A percentile compares a stretch with the other conserved stretches of the same genome.
Evolutionary conservation across 1,140 invertebrate genomes (phyloP).

Genomic region (Leptinotarsa defecta): DNA sequence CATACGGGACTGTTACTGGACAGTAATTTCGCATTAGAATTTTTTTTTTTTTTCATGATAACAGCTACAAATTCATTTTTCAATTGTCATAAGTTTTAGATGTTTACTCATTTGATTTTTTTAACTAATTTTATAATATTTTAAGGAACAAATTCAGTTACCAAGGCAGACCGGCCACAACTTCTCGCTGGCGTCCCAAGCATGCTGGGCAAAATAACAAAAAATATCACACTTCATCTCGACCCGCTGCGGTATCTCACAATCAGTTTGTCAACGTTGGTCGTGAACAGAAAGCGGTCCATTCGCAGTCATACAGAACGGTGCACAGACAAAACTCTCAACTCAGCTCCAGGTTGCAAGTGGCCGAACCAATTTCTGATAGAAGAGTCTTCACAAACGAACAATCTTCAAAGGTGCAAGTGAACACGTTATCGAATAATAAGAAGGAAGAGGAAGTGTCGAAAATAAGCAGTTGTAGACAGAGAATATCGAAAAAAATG

Average conservation of each 20-base stretch:
- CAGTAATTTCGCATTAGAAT: too few species aligned
- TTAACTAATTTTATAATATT: not conserved
- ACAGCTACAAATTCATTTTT: too few species aligned
- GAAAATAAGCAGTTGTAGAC: conserved; percentile 24
- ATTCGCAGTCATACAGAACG: conserved; percentile 26
- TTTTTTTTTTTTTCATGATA: too few species aligned
- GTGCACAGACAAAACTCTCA: conserved; percentile 19
- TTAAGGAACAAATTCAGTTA: conserved; percentile 10
- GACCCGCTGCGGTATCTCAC: conserved; percentile 37
- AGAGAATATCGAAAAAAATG: conserved; percentile 38
- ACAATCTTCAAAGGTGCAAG: not conserved
- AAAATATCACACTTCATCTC: conserved; percentile 24
- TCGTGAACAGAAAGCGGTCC: not conserved
- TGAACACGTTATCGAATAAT: not conserved
- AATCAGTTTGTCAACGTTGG: conserved; percentile 41
- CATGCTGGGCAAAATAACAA: conserved; percentile 22
- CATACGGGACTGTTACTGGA: too few species aligned
- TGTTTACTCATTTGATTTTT: not conserved
- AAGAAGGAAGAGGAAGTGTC: conserved; percentile 1
- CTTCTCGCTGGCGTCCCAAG: conserved; percentile 38
- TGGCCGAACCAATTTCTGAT: not conserved
- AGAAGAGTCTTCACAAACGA: not conserved
- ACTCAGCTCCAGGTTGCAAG: not conserved
- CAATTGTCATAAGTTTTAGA: too few species aligned
- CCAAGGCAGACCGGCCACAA: not conserved